Base-by-base conservation (phyloP, 2,888 invertebrate genomes). In the Acleris holmiana region DNA sequence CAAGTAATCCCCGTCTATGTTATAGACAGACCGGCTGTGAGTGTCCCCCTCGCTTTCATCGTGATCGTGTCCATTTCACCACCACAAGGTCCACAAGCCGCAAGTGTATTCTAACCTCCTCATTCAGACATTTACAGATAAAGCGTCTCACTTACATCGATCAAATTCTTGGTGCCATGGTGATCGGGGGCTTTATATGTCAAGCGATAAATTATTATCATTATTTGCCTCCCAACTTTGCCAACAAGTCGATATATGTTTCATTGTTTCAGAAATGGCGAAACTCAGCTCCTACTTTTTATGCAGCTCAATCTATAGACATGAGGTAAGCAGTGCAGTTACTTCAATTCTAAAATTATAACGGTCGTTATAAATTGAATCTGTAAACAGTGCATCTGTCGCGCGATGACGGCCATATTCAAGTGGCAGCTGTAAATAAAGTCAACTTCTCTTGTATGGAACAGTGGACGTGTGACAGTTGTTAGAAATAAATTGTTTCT, bases 1-100 rank as follows among this genome's bases (percentile, higher is more conserved):
- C 92, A 91, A 89, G 91, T 88, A 79, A 86, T 88, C 79, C 91
- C 92, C 74, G 84, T 86, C 78, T 91, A 91, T 84, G 74, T 88
- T 67, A 89, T 91, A 82, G 80, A 83, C 67, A 78, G 80, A 72
- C 78, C 80, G 74, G 63, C 58, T 59, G 91, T 92, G 85, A 91
- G 91, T 91, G 88, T 85, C 84, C 69, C 64, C 17, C 44, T 29
- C 17, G 53, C 44, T 44, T 54, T 7, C 40, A 44, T 19, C 18
- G 25, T 54, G 21, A 64, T 41, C 53, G 41, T n/a, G 47, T 48
- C 44, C 13, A 13, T n/a, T 55, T 44, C n/a, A 13, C 21, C 55
- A 23, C 5, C 35, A 35, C 35, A 35, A 54, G 21, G 8, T 4
- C 5, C 35, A 35, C 35, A 35, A 54, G 21, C n/a, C 8, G 4